Evolutionary conservation across 92 coral and sea anemone species (phyloP), one percentile per base, ranked within the genome.

Genomic region (Montipora capitata): DNA sequence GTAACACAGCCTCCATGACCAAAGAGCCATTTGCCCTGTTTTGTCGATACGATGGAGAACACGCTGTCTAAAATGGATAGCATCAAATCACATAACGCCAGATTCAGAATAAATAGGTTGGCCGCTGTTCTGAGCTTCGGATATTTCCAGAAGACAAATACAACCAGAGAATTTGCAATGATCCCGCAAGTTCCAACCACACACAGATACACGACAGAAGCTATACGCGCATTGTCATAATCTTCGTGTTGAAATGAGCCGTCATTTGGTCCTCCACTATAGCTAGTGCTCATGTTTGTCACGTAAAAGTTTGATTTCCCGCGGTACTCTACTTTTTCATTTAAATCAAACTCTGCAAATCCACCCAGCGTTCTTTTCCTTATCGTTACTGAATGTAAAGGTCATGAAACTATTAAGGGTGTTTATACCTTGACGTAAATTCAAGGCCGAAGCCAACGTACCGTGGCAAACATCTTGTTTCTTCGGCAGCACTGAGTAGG

Each of bases 71-170:
- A 88, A 40, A 87, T 44, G 1, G 99, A 90, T 86, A 97, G 89
- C 78, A 92, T 85, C 38, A 97, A 84, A 91, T 97, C 96, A 48
- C 99, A 97, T 5, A 94, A 44, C 16, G 99, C 99, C 38, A 97
- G 84, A 77, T 97, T 97, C 8, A 97, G 72, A 20, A 97, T 97
- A 83, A 97, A 95, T 68, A 95, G 70, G 80, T 97, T 97, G 1
- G 99, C 94, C 39, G 99, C 98, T 0, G 98, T 88, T 7, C 99
- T 94, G 38, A 97, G 96, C 62, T 94, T 96, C 4, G 88, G 90
- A 72, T 92, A 92, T 62, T 87, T 97, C 87, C 94, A 86, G 72
- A 95, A 95, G 0, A 94, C 98, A 12, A 88, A 52, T 41, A 97
- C 86, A 3, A 97, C 98, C 15, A 97, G 91, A 40, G 92, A 88